These are phyloP conservation scores for Pipistrellus nathusii DNA, from an alignment of 2,797 vertebrate genomes.

Conservation along the genomic window DNA sequence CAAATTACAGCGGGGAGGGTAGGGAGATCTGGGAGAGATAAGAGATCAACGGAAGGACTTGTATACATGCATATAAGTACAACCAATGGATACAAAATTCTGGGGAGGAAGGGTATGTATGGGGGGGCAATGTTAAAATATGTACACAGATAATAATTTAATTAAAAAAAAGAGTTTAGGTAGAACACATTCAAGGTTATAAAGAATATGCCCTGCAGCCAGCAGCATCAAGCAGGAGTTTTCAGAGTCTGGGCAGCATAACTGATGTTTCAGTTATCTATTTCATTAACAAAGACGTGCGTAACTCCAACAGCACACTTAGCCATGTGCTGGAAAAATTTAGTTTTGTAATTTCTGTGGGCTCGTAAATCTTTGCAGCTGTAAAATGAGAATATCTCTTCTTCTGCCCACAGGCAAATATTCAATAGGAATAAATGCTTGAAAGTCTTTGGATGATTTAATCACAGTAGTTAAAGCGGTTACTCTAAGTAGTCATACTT, in stretches of 20 bases:
- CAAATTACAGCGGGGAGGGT: too few relatives aligned
- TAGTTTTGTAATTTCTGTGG: neutral
- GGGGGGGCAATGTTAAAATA: too few relatives aligned
- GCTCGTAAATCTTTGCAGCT: neutral
- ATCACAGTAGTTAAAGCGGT: neutral
- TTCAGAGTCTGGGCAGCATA: neutral
- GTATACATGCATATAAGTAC: too few relatives aligned
- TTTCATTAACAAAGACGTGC: neutral
- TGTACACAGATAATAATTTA: too few relatives aligned
- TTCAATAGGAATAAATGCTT: slow-evolving; percentile 10
- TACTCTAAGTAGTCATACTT: neutral
- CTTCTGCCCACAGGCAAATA: neutral
- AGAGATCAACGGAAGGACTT: too few relatives aligned
- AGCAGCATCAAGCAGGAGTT: neutral
- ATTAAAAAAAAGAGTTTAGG: neutral
- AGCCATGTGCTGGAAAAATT: neutral
- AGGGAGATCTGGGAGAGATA: too few relatives aligned
- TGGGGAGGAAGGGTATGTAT: too few relatives aligned
- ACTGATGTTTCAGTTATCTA: neutral
- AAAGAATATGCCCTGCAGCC: neutral
- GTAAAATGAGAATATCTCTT: neutral
- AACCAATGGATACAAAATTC: too few relatives aligned
- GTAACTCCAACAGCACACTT: neutral
- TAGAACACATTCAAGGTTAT: neutral
- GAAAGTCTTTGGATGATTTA: slow-evolving; percentile 27